Percentiles rank a stretch among this genome's conserved stretches.
These are phyloP conservation scores for Drosophila nigromelanica DNA, from an alignment of 1,140 invertebrate species.

Conservation along the genomic window DNA sequence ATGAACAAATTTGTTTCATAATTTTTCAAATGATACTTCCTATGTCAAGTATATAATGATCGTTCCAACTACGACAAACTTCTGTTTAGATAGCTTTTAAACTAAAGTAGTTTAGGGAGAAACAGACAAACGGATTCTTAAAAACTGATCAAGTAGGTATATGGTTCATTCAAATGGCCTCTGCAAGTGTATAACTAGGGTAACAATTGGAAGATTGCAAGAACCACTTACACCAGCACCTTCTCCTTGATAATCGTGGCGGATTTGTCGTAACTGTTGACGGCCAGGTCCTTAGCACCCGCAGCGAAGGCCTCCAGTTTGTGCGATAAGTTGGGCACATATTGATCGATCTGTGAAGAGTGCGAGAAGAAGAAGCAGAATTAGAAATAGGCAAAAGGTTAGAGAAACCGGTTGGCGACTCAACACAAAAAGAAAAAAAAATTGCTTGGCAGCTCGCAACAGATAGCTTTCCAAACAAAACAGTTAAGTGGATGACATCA, in stretches of 20 bases:
- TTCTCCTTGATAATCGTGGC: slow-evolving; percentile 87
- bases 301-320: slow-evolving; percentile 85
- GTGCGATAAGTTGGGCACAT: slow-evolving; percentile 88
- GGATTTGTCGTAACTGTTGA: slow-evolving; percentile 84
- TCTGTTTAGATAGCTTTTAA: no score
- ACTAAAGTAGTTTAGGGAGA: no score
- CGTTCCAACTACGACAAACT: no score
- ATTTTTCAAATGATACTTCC: no score
- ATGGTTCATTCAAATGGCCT: no score
- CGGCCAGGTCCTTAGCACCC: slow-evolving; percentile 83
- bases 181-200: neutral
- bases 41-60: no score
- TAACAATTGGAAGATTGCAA: no score
- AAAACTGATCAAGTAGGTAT: no score
- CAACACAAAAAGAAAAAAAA: neutral
- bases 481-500: slow-evolving; percentile 51
- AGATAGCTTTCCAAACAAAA: slow-evolving; percentile 10
- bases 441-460: neutral
- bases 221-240: slow-evolving; percentile 90
- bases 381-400: slow-evolving; percentile 18
- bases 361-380: slow-evolving; percentile 5
- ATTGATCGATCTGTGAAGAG: slow-evolving; percentile 86
- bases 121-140: no score
- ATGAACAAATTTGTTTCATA: no score
- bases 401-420: slow-evolving; percentile 31